Percentiles rank a stretch among this genome's conserved stretches.
These are phyloP conservation scores for Solenopsis fugax DNA, from an alignment of 1,140 invertebrate species.

Conservation along the genomic window DNA sequence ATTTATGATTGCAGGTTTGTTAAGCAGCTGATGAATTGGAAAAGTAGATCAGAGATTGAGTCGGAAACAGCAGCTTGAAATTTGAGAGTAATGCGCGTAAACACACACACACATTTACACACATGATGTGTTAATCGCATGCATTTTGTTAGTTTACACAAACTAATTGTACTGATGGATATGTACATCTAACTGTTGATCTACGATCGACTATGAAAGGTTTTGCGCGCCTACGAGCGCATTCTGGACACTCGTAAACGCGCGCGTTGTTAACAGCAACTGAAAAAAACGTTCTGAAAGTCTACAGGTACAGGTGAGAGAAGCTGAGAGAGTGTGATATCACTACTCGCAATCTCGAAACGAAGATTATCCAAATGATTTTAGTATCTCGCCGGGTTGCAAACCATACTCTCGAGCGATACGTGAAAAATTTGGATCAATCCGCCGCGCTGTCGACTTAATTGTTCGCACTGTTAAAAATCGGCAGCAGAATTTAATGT, in stretches of 20 bases:
- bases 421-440: conserved; percentile 28
- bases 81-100: not conserved
- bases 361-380: conserved; percentile 32
- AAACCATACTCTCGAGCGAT: not conserved
- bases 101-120: not conserved
- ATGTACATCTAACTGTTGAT: conserved; percentile 35
- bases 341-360: conserved; percentile 41
- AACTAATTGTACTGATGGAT: conserved; percentile 29
- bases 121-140: conserved; percentile 18
- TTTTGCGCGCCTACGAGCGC: not conserved
- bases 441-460: not conserved
- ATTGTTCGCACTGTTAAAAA: not conserved
- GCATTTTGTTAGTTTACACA: conserved; percentile 11
- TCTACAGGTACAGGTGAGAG: conserved; percentile 19
- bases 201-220: not conserved
- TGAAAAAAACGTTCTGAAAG: conserved; percentile 37
- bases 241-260: not conserved
- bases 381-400: not conserved
- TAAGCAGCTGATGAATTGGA: conserved; percentile 41
- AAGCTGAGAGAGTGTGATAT: conserved; percentile 24
- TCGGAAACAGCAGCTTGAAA: conserved; percentile 35
- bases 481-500: no score
- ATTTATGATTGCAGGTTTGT: conserved; percentile 17
- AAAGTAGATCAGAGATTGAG: conserved; percentile 17
- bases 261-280: not conserved